These are phyloP conservation scores for Catotricha subobsoleta DNA, from an alignment of 2,888 invertebrate genomes.

Conservation along the genomic window DNA sequence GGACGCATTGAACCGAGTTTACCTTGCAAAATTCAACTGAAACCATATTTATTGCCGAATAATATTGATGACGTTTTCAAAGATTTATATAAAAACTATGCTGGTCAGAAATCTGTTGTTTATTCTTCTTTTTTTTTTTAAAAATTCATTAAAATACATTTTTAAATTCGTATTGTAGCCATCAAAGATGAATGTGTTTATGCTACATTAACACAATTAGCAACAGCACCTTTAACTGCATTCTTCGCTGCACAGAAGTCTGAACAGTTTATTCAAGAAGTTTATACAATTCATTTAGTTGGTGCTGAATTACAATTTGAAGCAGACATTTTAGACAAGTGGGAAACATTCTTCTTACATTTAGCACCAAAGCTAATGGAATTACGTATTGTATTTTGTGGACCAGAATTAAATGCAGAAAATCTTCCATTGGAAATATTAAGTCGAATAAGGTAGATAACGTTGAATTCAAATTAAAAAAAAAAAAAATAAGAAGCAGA, in stretches of 20 bases:
- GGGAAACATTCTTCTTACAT: constrained; percentile 54
- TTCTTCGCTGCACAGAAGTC: constrained; percentile 24
- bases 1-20: constrained; percentile 40
- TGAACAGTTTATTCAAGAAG: constrained; percentile 1
- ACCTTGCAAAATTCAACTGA: constrained; percentile 32
- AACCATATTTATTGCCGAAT: constrained; percentile 5
- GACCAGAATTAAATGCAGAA: constrained; percentile 42
- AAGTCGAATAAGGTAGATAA: constrained; percentile 34
- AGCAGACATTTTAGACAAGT: constrained; percentile 45
- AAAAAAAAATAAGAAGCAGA: too few relatives aligned
- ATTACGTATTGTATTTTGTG: constrained; percentile 42
- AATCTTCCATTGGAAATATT: constrained; percentile 39
- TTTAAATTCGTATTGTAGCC: constrained; percentile 4
- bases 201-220: constrained; percentile 43
- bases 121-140: neutral
- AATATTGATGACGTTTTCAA: constrained; percentile 9
- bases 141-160: neutral
- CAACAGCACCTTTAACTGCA: constrained; percentile 45
- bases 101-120: constrained; percentile 3
- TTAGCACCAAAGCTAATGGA: constrained; percentile 36
- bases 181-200: constrained; percentile 38
- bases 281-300: constrained; percentile 16
- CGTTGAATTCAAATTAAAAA: neutral
- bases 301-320: constrained; percentile 52
- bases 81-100: constrained; percentile 10